Conservation (phyloP, 2,113 vertebrate species). For the Microcebus griseorufus region DNA sequence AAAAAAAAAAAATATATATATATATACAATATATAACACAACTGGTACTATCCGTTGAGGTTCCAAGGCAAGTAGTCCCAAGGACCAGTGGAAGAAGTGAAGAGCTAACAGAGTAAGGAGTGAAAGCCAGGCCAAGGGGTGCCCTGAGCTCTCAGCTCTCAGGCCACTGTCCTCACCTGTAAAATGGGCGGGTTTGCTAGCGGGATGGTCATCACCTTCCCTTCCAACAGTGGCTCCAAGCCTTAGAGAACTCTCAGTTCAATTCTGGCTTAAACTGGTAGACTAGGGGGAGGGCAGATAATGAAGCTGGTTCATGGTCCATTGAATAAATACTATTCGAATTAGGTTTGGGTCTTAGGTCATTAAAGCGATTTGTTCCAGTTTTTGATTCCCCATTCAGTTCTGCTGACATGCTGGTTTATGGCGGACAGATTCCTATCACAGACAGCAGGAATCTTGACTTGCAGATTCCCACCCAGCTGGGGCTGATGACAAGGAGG, state of each 20-base stretch:
- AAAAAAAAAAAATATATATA: too few relatives aligned
- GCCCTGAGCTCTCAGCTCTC: background rate
- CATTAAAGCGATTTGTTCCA: background rate
- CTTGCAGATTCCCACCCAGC: background rate
- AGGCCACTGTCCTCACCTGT: background rate
- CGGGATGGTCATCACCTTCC: background rate
- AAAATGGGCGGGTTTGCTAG: background rate
- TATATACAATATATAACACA: too few relatives aligned
- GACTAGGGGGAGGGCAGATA: background rate
- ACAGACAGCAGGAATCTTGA: background rate
- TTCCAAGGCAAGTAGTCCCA: background rate
- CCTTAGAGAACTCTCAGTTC: background rate
- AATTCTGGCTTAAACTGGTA: background rate
- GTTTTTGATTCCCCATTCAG: background rate
- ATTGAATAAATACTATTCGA: conserved; percentile 12
- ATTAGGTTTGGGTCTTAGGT: conserved; percentile 8
- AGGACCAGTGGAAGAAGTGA: background rate
- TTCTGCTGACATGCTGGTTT: background rate
- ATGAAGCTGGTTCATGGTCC: background rate
- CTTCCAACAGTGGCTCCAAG: background rate
- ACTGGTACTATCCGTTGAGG: background rate
- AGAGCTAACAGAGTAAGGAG: background rate
- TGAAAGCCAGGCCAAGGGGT: too few relatives aligned
- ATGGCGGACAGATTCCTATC: background rate
- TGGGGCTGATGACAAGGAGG: background rate